Evolutionary conservation across 1,140 invertebrate species (phyloP), one percentile per base, ranked within the genome.

Genomic region (Atta texana): DNA sequence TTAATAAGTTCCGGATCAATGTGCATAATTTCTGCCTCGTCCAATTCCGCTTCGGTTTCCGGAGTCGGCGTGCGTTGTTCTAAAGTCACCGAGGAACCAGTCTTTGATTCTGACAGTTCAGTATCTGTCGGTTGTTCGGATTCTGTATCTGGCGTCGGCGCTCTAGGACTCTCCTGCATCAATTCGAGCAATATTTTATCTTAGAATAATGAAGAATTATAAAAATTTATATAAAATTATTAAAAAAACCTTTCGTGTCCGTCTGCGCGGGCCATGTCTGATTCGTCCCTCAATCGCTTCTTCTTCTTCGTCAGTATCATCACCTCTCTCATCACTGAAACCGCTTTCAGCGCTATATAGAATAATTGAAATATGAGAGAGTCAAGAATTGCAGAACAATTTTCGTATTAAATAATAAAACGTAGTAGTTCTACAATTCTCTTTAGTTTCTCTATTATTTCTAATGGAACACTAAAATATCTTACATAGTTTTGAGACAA

Each of bases 311-410:
- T 96, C 96, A 1, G 96, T 95, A 78, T 96, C 97, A 16, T 96
- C 96, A 21, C 95, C 95, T 90, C 95, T 95, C 90, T 96, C 96
- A 87, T 98, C 97, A 91, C 97, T 98, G 90, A 97, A 98, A 14
- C 97, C 97, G 94, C 97, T 98, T 93, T 98, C 97, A 24, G 95
- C 97, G 75, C 97, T 97, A 87, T 96, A 55, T 28, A 21, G 3
- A 86, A 75, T 57, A 59, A 24, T 53, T 14, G 24, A 53, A 68
- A 63, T 96, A 93, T 89, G 86, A n/a, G n/a, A n/a, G n/a, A 84
- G 8, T 71, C 2, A 74, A 59, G n/a, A 64, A 18, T 21, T 78
- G 16, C 59, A 81, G 10, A 34, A 64, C 14, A 57, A 77, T 69
- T 61, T 81, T 57, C 18, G 28, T 14, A 59, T 51, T n/a, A 85